Base-by-base conservation (phyloP, 2,888 invertebrate genomes). In the Cosmopolites sordidus region DNA sequence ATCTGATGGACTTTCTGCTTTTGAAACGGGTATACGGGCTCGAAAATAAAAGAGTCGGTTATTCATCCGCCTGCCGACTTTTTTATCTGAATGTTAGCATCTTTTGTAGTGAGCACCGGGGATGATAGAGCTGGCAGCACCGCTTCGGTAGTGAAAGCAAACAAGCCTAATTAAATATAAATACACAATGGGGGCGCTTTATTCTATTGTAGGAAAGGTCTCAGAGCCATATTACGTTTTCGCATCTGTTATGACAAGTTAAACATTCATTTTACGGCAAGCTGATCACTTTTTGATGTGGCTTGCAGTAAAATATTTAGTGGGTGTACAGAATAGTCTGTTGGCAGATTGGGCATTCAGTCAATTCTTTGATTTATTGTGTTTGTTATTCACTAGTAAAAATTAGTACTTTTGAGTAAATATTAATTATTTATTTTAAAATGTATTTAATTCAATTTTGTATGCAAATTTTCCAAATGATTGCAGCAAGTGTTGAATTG, bases 221-320 rank as follows among this genome's bases (percentile, higher is more conserved):
- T 63, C 42, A 39, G 62, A 62, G 61, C 61, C 53, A 60, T 62
- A 56, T 56, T 59, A 64, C 64, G 62, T 64, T 64, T 64, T 62
- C 65, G 64, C 67, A 66, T 66, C 68, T 68, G 67, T 67, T 68
- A 66, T 66, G 65, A 66, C 66, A 66, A 68, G 66, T 67, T 68
- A 67, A 67, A 68, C 67, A 68, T 69, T 67, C 67, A 68, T 68
- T 69, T 69, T 67, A 66, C 48, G 51, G 43, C 49, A 46, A 49
- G 47, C 41, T 54, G 33, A 12, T 54, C 43, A 42, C 48, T 51
- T 54, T 54, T 54, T 54, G 54, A 47, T 54, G 47, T 41, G 50
- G 54, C 47, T 16, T 46, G 50, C 45, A 29, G 18, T 37, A n/a
- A 14, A 33, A 16, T 43, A 52, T 51, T 50, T 44, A 29, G 44